A percentile compares a stretch with the other conserved stretches of the same genome.
Conservation (phyloP, 2,113 vertebrate species). For the Ictalurus punctatus region DNA sequence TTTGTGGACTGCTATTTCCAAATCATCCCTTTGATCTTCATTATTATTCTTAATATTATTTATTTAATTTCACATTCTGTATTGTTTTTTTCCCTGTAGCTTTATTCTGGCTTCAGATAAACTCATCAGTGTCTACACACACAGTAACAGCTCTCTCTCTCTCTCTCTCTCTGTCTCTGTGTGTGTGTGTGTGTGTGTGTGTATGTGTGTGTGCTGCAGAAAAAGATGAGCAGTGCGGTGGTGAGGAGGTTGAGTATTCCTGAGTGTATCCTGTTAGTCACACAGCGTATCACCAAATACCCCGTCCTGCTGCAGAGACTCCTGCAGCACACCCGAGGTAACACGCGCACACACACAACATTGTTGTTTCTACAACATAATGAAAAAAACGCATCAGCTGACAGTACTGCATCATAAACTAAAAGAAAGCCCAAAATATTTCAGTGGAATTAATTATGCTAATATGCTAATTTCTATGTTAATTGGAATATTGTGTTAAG, state of each 20-base stretch:
- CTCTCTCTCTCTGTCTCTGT: neutral
- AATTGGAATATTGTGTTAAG: neutral
- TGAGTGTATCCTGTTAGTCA: slow-evolving; percentile 89
- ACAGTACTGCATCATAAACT: neutral
- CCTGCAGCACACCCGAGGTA: slow-evolving; percentile 88
- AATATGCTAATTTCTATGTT: neutral
- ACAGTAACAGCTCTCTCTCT: neutral
- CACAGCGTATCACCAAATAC: slow-evolving; percentile 93
- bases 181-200: neutral
- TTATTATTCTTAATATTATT: neutral
- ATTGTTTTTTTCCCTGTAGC: neutral
- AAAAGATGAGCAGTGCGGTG: slow-evolving; percentile 86
- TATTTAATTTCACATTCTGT: neutral
- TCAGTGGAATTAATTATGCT: neutral
- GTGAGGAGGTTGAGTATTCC: slow-evolving; percentile 88
- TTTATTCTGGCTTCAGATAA: neutral
- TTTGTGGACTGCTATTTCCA: neutral
- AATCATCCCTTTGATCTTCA: neutral
- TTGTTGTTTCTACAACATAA: neutral
- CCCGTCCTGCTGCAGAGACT: slow-evolving; percentile 89
- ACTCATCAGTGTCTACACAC: neutral
- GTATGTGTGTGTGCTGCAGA: slow-evolving; percentile 68
- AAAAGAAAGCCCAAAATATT: neutral
- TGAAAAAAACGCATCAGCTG: neutral
- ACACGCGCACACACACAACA: slow-evolving; percentile 10